Base-by-base conservation (phyloP, 2,888 invertebrate genomes). In the Melanostoma scalare region DNA sequence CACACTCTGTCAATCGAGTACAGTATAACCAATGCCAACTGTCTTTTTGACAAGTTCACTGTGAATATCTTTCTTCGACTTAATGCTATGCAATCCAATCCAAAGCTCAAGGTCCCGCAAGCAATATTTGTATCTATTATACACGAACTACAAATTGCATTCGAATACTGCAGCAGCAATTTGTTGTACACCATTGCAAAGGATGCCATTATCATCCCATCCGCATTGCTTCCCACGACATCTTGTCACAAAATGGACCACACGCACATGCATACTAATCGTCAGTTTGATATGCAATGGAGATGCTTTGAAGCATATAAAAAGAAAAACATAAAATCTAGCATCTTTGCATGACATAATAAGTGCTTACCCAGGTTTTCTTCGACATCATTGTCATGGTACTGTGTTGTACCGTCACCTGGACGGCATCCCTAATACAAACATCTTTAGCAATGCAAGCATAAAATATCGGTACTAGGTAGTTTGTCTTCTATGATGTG, bases 331-430 rank as follows among this genome's bases (percentile, higher is more conserved):
- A 35, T n/a, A 48, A 33, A 3, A 48, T 44, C 40, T 71, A 40
- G 58, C 67, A 73, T 63, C 68, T 68, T 52, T 20, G 56, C 77
- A 73, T 61, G 68, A 72, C 73, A 77, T 61, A 77, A 82, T 72
- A 82, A 72, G 77, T 68, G 81, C 77, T 77, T 77, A 63, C 56
- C 56, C 61, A 69, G 68, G 77, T 82, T 82, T 77, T 73, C 77
- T 73, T 58, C 71, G 60, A 71, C 80, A 67, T 61, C 72, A 81
- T 82, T 77, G 61, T 68, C 61, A 42, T 67, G 38, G 38, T 33
- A 46, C 20, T 20, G 36, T 20, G 36, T 61, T 44, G 40, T 31
- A 9, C 20, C 40, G 20, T 44, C 69, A 58, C 71, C 71, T 69
- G 63, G 76, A 40, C 65, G 65, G 52, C 74, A 68, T 56, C 10